Conservation (phyloP, 2,113 vertebrate species). For the Echinops telfairi region DNA sequence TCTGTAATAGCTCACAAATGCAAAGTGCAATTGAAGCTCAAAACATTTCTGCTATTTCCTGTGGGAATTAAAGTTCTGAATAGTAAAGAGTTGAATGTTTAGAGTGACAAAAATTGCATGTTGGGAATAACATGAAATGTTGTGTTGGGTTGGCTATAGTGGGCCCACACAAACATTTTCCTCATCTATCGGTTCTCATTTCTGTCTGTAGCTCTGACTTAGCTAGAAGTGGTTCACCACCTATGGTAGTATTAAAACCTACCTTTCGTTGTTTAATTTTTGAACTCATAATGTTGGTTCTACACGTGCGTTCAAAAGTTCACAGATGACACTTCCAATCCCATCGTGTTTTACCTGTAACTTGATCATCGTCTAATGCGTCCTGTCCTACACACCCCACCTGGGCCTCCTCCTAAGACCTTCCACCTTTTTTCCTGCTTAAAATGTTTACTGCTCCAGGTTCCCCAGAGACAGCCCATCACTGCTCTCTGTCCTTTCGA, state of each 20-base stretch:
- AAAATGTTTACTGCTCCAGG: background rate
- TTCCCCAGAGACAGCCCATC: background rate
- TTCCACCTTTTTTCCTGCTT: background rate
- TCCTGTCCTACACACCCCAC: background rate
- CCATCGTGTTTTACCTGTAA: background rate
- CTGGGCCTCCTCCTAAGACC: background rate
- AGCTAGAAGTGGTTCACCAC: background rate
- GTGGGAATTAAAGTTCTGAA: conserved; percentile 17
- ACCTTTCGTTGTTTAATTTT: background rate
- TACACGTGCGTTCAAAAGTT: background rate
- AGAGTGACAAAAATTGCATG: background rate
- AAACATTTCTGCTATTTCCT: background rate
- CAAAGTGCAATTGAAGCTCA: background rate
- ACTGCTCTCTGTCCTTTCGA: background rate
- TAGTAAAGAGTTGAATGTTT: background rate
- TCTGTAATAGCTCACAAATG: background rate
- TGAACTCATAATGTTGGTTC: background rate
- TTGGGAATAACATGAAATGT: background rate
- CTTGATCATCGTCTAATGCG: background rate
- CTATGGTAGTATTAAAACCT: background rate
- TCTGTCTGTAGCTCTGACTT: background rate
- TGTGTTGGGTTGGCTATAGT: rapidly evolving
- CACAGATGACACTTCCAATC: background rate
- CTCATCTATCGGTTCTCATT: background rate
- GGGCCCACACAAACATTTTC: background rate